Evolutionary conservation across 2,888 invertebrate genomes (phyloP).

Genomic region (Parasteatoda lunata): DNA sequence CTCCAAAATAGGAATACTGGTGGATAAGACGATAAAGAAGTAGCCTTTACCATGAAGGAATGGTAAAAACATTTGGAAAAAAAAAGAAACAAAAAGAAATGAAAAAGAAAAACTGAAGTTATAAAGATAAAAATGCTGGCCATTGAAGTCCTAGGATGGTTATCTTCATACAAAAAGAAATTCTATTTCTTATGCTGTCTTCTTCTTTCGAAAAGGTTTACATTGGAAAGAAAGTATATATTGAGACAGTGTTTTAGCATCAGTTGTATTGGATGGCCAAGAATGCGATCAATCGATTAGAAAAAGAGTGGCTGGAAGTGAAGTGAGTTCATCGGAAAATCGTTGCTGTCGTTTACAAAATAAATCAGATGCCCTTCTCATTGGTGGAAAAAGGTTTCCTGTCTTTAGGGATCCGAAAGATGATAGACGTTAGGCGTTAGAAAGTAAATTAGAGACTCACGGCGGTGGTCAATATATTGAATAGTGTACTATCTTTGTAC

Average conservation of each 20-base stretch:
- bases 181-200: conserved; percentile 16
- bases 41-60: neutral
- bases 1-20: neutral
- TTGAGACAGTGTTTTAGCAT: conserved; percentile 33
- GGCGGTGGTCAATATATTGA: no score
- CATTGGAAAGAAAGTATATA: conserved; percentile 26
- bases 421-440: neutral
- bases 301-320: conserved; percentile 6
- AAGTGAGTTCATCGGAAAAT: conserved; percentile 62
- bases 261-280: conserved; percentile 28
- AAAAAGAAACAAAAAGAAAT: neutral
- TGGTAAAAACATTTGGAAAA: neutral
- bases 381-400: conserved; percentile 9
- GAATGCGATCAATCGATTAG: conserved; percentile 57
- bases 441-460: no score
- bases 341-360: conserved; percentile 57
- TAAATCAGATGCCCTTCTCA: conserved; percentile 49
- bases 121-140: conserved; percentile 42
- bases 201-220: conserved; percentile 24
- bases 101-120: conserved; percentile 35
- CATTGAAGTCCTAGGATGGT: conserved; percentile 37
- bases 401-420: neutral
- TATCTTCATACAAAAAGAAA: conserved; percentile 41
- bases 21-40: conserved; percentile 1
- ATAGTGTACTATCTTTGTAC: no score